A percentile compares a stretch with the other conserved stretches of the same genome.
Evolutionary conservation across 1,140 invertebrate genomes (phyloP).

Genomic region (Heliconius melpomene): DNA sequence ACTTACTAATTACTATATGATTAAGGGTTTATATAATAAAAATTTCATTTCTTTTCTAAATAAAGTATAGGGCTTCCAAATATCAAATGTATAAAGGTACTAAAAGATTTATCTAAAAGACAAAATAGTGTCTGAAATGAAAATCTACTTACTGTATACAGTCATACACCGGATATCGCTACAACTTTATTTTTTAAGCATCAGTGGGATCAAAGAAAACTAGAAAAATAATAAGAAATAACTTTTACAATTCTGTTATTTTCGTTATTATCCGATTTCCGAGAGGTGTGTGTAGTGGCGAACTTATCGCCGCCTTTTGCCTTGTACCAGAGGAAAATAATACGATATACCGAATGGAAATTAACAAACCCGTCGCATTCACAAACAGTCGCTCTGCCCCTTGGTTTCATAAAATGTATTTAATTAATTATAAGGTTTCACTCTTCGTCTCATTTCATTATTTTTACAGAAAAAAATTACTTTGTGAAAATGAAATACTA

Average conservation of each 20-base stretch:
- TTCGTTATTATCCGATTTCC: too few relatives aligned
- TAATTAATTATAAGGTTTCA: too few relatives aligned
- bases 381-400: too few relatives aligned
- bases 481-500: not conserved
- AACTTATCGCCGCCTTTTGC: too few relatives aligned
- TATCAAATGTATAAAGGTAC: constrained; percentile 27
- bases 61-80: constrained; percentile 12
- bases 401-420: too few relatives aligned
- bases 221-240: not conserved
- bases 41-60: constrained; percentile 6
- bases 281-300: too few relatives aligned
- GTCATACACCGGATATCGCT: constrained; percentile 21
- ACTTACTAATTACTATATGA: not conserved
- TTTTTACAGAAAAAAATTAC: too few relatives aligned
- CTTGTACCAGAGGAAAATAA: too few relatives aligned
- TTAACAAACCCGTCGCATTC: too few relatives aligned
- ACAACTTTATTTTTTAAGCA: constrained; percentile 18
- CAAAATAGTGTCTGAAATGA: constrained; percentile 16
- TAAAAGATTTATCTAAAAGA: constrained; percentile 28
- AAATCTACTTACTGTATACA: constrained; percentile 13
- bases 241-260: too few relatives aligned
- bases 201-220: not conserved
- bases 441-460: too few relatives aligned
- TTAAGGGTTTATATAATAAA: constrained; percentile 8
- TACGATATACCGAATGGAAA: too few relatives aligned